Base-by-base conservation (phyloP, 2,888 invertebrate species). In the Hypomecis punctinalis region DNA sequence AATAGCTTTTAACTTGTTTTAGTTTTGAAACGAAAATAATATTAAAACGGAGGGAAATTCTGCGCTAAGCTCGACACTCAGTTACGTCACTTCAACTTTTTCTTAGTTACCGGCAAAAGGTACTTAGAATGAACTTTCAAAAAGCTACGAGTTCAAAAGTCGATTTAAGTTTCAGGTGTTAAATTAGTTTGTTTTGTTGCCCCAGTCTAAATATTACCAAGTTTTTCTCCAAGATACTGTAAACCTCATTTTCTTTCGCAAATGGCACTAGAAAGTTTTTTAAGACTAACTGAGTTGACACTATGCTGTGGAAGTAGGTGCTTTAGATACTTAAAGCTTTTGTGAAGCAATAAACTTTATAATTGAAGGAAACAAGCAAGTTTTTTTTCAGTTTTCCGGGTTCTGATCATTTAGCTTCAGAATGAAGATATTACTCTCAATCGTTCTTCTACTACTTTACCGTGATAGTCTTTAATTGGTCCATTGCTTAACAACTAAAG, bases 151-250 rank as follows among this genome's bases (percentile, higher is more conserved):
- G 56, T 55, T 62, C 9, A 23, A 53, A 68, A 70, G 72, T 68
- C 62, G 67, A 67, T 72, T 68, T 56, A 68, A 66, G 67, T 67
- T 69, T 64, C 63, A 68, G 63, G 62, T 54, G 58, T 37, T 61
- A 60, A 68, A 62, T 63, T 61, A 61, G 58, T 66, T 59, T 66
- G 46, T 47, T 51, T 55, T 54, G 35, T 49, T 40, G n/a, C 40
- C 48, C 5, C 9, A 42, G 9, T 57, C 40, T 52, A 35, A 55
- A 62, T 40, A 61, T 23, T 40, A 39, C 49, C 7, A 56, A 55
- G 37, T 33, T 56, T 62, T 35, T 36, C 7, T 0, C 35, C 35
- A 9, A 8, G 45, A 48, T 37, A 43, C 40, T 40, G 39, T 43
- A 48, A 42, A 37, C 13, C 4, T 1, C 10, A 52, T 55, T 55